These are phyloP conservation scores for Frieseomelitta varia DNA, from an alignment of 1,140 invertebrate species.

Conservation along the genomic window DNA sequence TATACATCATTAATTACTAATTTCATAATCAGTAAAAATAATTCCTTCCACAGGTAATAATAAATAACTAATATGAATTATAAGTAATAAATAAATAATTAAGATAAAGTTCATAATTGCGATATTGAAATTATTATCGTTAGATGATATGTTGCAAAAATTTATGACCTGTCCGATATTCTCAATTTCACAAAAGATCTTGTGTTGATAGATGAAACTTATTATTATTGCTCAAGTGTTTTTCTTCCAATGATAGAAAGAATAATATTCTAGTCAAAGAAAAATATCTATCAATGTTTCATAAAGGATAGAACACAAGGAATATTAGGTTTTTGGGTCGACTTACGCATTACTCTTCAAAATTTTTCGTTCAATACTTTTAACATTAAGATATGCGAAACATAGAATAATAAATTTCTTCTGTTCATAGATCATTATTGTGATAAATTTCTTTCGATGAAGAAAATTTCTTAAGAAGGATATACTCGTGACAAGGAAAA, in stretches of 20 bases:
- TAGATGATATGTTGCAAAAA: background rate
- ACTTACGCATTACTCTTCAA: background rate
- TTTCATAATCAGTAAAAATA: background rate
- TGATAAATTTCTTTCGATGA: background rate
- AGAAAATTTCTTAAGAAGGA: background rate
- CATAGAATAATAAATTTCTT: background rate
- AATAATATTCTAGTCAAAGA: background rate
- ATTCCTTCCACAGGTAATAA: background rate
- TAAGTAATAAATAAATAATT: too few species aligned
- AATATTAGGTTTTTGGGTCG: background rate
- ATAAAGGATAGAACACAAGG: background rate
- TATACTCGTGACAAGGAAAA: background rate
- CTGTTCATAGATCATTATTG: background rate
- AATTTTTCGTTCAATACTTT: constrained; percentile 3
- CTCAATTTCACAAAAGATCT: background rate
- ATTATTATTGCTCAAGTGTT: background rate
- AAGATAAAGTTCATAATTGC: background rate
- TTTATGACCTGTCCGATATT: background rate
- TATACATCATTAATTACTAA: background rate
- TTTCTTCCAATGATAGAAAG: background rate
- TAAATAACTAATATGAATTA: background rate
- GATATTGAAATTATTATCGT: background rate
- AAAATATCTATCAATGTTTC: constrained; percentile 16
- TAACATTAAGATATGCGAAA: background rate
- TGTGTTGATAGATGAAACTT: background rate